Evolutionary conservation across 2,797 vertebrate species (phyloP).

Genomic region (Coranthus polyacanthus): DNA sequence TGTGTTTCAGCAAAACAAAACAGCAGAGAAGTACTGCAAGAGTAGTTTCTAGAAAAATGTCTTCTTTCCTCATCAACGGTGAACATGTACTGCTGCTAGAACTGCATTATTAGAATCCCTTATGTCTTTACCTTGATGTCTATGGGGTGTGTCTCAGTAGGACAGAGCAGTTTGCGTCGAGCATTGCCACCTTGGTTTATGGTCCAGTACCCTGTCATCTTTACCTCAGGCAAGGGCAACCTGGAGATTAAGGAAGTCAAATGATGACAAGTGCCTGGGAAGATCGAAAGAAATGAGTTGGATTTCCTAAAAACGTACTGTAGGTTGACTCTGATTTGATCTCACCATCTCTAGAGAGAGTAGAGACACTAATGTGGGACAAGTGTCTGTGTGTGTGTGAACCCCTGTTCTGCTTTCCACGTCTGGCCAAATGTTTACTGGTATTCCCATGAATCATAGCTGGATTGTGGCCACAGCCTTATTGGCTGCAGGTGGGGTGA

Average conservation of each 20-base stretch:
- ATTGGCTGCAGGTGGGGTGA: constrained; percentile 64
- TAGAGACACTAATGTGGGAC: background rate
- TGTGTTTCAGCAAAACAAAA: too few relatives aligned
- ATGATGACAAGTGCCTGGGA: constrained; percentile 28
- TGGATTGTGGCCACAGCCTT: constrained; percentile 44
- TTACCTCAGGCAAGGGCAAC: constrained; percentile 90
- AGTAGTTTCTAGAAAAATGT: too few relatives aligned
- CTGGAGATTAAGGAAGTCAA: constrained; percentile 79
- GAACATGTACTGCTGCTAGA: too few relatives aligned
- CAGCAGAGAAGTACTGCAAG: too few relatives aligned
- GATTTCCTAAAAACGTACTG: constrained; percentile 1
- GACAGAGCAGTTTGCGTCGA: constrained; percentile 90
- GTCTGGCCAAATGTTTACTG: constrained; percentile 61
- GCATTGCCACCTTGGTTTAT: constrained; percentile 82
- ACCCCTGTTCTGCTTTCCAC: constrained; percentile 40
- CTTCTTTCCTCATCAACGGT: too few relatives aligned
- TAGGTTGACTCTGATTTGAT: constrained; percentile 28
- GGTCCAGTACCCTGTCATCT: constrained; percentile 94
- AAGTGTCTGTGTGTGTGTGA: background rate
- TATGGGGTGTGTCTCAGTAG: constrained; percentile 88
- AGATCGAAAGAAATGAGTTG: background rate
- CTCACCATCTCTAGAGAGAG: constrained; percentile 3
- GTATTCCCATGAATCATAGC: constrained; percentile 52
- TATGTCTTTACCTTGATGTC: constrained; percentile 88
- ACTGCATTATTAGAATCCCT: background rate